Conservation (phyloP, 2,797 vertebrate genomes). For the Otolemur crassicaudatus region DNA sequence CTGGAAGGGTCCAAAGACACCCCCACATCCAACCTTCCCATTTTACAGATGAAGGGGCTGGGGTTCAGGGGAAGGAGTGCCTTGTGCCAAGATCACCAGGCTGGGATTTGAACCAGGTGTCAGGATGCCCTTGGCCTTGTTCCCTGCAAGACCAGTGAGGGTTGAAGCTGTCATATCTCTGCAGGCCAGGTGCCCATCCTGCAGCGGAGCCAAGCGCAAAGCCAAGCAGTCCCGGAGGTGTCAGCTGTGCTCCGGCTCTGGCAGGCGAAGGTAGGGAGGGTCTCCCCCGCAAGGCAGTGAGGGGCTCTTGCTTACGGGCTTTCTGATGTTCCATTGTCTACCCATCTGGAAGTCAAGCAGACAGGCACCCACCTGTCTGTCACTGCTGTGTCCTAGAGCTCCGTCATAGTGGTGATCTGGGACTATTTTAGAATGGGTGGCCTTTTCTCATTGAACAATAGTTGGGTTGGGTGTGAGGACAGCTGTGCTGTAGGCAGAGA, state of each 20-base stretch:
- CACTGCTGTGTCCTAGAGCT: not conserved
- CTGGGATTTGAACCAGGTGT: not conserved
- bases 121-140: not conserved
- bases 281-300: no score
- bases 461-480: not conserved
- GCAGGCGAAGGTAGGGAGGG: constrained; percentile 71
- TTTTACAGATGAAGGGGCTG: not conserved
- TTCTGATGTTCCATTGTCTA: not conserved
- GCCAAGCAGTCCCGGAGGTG: constrained; percentile 70
- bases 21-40: rapidly evolving
- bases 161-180: not conserved
- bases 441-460: not conserved
- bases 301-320: no score
- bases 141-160: rapidly evolving
- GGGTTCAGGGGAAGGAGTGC: not conserved
- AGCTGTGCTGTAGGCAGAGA: not conserved
- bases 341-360: not conserved
- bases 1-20: no score
- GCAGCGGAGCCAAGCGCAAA: constrained; percentile 67
- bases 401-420: not conserved
- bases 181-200: constrained; percentile 66
- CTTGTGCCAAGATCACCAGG: not conserved
- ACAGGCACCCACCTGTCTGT: rapidly evolving
- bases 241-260: constrained; percentile 71
- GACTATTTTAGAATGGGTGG: not conserved